Evolutionary conservation across 2,888 invertebrate genomes (phyloP).

Genomic region (Drymonia ruficornis): DNA sequence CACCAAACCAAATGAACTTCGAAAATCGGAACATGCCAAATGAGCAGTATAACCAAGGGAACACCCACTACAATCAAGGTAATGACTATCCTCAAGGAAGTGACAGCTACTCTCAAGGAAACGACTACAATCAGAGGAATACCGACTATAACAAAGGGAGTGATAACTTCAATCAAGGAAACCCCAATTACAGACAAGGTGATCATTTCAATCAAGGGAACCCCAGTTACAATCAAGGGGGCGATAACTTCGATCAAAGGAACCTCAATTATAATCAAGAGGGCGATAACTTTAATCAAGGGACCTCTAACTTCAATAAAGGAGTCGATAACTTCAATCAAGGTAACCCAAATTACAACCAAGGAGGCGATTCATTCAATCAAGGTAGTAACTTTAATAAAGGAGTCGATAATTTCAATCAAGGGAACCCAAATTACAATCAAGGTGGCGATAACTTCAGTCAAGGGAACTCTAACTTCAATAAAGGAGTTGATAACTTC

Average conservation of each 20-base stretch:
- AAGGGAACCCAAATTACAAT: slow-evolving; percentile 12
- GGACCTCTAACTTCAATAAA: slow-evolving; percentile 14
- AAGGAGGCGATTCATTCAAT: not conserved
- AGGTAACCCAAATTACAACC: slow-evolving; percentile 2
- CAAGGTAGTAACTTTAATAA: not conserved
- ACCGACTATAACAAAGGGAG: slow-evolving; percentile 10
- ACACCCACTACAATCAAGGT: slow-evolving; percentile 16
- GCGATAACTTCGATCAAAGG: slow-evolving; percentile 13
- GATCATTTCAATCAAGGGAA: slow-evolving; percentile 1
- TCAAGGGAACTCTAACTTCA: slow-evolving; percentile 16
- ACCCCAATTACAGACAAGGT: slow-evolving; percentile 5
- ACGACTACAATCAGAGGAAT: slow-evolving; percentile 5
- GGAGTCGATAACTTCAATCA: slow-evolving; percentile 11
- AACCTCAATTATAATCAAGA: slow-evolving; percentile 7
- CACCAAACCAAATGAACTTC: slow-evolving; percentile 22
- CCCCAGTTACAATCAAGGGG: slow-evolving; percentile 7
- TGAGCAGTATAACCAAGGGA: slow-evolving; percentile 7
- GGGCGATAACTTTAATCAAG: slow-evolving; percentile 19
- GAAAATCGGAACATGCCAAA: slow-evolving; percentile 6
- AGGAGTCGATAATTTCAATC: not conserved
- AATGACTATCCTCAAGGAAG: slow-evolving; percentile 6
- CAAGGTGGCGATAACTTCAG: slow-evolving; percentile 18
- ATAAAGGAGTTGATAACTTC: not conserved
- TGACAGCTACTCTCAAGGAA: not conserved
- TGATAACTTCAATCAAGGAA: slow-evolving; percentile 15